Evolutionary conservation across 1,140 invertebrate genomes (phyloP), one percentile per base, ranked within the genome.

Genomic region (Apolygus lucorum): DNA sequence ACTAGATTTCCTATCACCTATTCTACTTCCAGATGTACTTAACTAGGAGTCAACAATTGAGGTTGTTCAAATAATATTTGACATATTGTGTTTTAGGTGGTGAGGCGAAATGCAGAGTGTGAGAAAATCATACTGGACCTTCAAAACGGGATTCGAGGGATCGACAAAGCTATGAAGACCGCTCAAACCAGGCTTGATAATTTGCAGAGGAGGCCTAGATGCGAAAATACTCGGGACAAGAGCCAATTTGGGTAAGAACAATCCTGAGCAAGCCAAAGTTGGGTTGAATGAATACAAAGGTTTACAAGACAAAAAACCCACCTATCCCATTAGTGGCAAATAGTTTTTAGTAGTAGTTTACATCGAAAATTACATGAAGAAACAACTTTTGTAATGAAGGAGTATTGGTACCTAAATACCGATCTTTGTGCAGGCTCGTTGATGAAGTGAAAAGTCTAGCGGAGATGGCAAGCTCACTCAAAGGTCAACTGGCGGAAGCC

Each of bases 171-270:
- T 1, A 85, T 90, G 84, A 91, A 91, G 77, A 82, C 89, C 26
- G 88, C 88, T 21, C 89, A 92, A 78, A 91, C 89, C 0, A 83
- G 89, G 72, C 79, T 92, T 67, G 83, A 88, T 74, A 88, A 90
- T 74, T 82, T 89, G 70, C 81, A 84, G 49, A 81, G 82, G 67
- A 79, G 86, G 29, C 86, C 87, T 21, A 81, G 85, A 52, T 85
- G 89, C 8, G 90, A 91, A 78, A 88, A 82, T 73, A 89, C 88
- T 68, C 80, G 88, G 62, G 90, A 91, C 76, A 77, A 78, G 29
- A 80, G 87, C 17, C 88, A 90, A 78, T 81, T 84, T 71, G 85
- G 86, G 78, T 84, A 78, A 74, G 74, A n/a, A n/a, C n/a, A n/a
- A n/a, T n/a, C n/a, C n/a, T n/a, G 54, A 28, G n/a, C 11, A 54